Evolutionary conservation across 2,888 invertebrate species (phyloP).

Genomic region (Troides oblongomaculatus): DNA sequence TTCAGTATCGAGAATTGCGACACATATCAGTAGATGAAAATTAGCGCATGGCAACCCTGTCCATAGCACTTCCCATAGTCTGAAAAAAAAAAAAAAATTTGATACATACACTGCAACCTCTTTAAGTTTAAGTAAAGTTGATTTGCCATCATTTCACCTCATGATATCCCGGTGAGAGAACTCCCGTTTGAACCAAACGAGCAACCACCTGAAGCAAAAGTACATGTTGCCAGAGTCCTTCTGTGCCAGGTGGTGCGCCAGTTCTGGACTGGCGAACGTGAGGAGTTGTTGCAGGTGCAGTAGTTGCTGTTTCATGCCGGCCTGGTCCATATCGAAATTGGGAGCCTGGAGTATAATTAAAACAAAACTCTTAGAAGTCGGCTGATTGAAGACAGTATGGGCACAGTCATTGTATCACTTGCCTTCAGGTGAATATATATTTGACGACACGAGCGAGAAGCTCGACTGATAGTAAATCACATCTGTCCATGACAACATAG

Average conservation of each 20-base stretch:
- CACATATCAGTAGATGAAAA: conserved; percentile 95
- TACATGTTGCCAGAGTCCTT: conserved; percentile 97
- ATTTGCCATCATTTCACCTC: conserved; percentile 61
- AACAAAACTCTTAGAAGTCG: background rate
- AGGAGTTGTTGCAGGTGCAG: conserved; percentile 90
- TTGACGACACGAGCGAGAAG: too few relatives aligned
- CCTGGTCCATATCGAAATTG: conserved; percentile 98
- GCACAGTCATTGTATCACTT: too few relatives aligned
- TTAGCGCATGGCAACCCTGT: conserved; percentile 96
- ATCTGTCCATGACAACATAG: too few relatives aligned
- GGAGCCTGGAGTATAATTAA: conserved; percentile 76
- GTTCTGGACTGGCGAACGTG: conserved; percentile 89
- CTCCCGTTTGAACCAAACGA: conserved; percentile 97
- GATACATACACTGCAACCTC: background rate
- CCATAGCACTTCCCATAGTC: conserved; percentile 98
- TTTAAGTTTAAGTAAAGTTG: too few relatives aligned
- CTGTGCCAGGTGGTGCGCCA: conserved; percentile 91
- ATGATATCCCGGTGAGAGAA: conserved; percentile 92
- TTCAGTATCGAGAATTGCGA: conserved; percentile 95
- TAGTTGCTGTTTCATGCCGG: conserved; percentile 96
- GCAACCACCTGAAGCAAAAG: conserved; percentile 98
- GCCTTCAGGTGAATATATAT: too few relatives aligned
- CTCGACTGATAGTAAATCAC: too few relatives aligned
- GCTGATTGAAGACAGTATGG: background rate
- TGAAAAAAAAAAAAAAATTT: conserved; percentile 35